These are phyloP conservation scores for Melanostigma gelatinosum DNA, from an alignment of 2,113 vertebrate species.

Conservation along the genomic window DNA sequence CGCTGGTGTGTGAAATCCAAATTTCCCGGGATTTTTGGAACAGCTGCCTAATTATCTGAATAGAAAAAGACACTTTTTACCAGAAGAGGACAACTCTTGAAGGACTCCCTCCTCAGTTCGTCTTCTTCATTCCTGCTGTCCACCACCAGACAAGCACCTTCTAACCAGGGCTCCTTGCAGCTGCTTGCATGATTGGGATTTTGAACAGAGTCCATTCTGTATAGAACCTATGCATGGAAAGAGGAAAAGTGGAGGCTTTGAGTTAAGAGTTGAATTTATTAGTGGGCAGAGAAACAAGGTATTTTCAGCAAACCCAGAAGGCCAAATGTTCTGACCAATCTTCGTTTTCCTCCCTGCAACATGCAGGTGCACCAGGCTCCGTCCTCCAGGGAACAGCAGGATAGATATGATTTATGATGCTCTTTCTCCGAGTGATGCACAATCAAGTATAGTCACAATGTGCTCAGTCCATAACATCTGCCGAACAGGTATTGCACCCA, in stretches of 20 bases:
- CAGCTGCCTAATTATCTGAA: neutral
- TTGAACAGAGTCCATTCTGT: neutral
- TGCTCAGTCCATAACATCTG: neutral
- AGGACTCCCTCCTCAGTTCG: conserved; percentile 1
- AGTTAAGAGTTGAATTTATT: neutral
- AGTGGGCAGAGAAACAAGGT: neutral
- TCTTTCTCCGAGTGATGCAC: neutral
- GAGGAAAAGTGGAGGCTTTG: neutral
- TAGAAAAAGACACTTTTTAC: neutral
- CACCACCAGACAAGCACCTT: neutral
- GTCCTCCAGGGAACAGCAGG: neutral
- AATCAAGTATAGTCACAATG: neutral
- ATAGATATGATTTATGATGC: neutral
- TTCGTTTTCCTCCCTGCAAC: neutral
- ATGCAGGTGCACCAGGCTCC: neutral
- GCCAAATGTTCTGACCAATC: neutral
- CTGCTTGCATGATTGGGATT: neutral
- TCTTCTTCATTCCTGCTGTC: neutral
- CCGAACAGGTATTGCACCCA: neutral
- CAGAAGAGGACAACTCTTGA: neutral
- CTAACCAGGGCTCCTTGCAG: neutral
- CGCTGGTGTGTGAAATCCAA: neutral
- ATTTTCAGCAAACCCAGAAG: neutral
- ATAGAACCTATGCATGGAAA: neutral
- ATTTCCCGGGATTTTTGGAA: neutral